A percentile compares a stretch with the other conserved stretches of the same genome.
These are phyloP conservation scores for Malthinus seriepunctatus DNA, from an alignment of 2,888 invertebrate species.

Conservation along the genomic window DNA sequence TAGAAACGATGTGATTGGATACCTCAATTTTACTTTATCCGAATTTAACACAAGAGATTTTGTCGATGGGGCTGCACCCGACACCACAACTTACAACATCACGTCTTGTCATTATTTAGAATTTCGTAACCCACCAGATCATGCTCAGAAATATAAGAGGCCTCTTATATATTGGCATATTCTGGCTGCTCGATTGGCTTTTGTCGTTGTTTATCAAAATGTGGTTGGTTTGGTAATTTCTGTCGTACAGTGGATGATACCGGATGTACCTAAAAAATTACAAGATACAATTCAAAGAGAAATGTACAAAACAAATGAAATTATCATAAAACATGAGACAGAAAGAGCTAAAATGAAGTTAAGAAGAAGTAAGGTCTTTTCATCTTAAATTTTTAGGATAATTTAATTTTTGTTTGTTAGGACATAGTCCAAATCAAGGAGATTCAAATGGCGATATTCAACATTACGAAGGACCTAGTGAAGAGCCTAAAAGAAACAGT, in stretches of 20 bases:
- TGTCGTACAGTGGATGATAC: slow-evolving; percentile 75
- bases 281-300: slow-evolving; percentile 73
- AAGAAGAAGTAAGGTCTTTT: slow-evolving; percentile 20
- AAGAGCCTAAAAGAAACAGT: slow-evolving; percentile 23
- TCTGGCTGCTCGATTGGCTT: slow-evolving; percentile 71
- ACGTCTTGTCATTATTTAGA: slow-evolving; percentile 67
- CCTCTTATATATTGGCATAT: slow-evolving; percentile 76
- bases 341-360: slow-evolving; percentile 53
- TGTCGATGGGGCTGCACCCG: slow-evolving; percentile 49
- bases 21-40: slow-evolving; percentile 70
- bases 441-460: slow-evolving; percentile 24
- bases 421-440: neutral
- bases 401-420: neutral
- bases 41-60: slow-evolving; percentile 69
- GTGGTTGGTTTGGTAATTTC: slow-evolving; percentile 73
- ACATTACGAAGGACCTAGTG: slow-evolving; percentile 16
- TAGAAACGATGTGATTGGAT: slow-evolving; percentile 59
- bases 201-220: slow-evolving; percentile 81
- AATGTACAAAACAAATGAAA: slow-evolving; percentile 72
- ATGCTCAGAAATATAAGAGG: slow-evolving; percentile 59
- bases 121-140: slow-evolving; percentile 65
- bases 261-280: slow-evolving; percentile 73
- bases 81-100: slow-evolving; percentile 41
- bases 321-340: slow-evolving; percentile 72
- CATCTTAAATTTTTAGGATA: neutral